Evolutionary conservation across 2,888 invertebrate genomes (phyloP).

Genomic region (Drosophila algonquin): DNA sequence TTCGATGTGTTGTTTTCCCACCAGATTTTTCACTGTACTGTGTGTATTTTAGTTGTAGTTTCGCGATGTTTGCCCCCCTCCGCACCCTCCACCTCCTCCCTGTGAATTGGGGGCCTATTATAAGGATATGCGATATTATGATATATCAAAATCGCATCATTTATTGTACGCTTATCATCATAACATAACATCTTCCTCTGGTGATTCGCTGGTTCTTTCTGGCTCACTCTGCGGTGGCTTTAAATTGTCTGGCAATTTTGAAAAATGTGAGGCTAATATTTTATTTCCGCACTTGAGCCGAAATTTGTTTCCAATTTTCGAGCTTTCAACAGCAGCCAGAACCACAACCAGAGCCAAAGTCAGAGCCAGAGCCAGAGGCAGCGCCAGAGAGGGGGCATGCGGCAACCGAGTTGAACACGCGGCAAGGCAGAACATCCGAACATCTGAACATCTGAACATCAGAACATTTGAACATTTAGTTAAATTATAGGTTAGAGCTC

Average conservation of each 20-base stretch:
- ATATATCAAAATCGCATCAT: slow-evolving; percentile 36
- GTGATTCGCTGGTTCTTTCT: background rate
- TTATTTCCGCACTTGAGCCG: slow-evolving; percentile 80
- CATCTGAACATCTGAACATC: slow-evolving; percentile 29
- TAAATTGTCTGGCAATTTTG: slow-evolving; percentile 45
- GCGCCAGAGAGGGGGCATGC: background rate
- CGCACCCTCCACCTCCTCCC: background rate
- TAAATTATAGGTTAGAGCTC: slow-evolving; percentile 81
- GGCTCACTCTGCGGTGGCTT: background rate
- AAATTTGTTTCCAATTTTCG: slow-evolving; percentile 73
- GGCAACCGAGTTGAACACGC: slow-evolving; percentile 30
- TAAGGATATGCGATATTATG: slow-evolving; percentile 10
- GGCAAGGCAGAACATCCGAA: slow-evolving; percentile 7
- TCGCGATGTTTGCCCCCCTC: slow-evolving; percentile 4
- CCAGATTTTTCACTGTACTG: background rate
- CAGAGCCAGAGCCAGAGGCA: background rate
- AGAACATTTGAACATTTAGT: slow-evolving; percentile 80
- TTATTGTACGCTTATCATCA: slow-evolving; percentile 11
- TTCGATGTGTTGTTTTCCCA: background rate
- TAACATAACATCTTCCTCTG: slow-evolving; percentile 11
- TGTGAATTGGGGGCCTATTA: slow-evolving; percentile 6
- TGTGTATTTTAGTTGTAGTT: slow-evolving; percentile 33
- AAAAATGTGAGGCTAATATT: slow-evolving; percentile 70
- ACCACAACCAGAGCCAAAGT: background rate
- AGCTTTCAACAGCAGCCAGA: slow-evolving; percentile 62